Evolutionary conservation across 2,888 invertebrate species (phyloP).

Genomic region (Andrena camellia): DNA sequence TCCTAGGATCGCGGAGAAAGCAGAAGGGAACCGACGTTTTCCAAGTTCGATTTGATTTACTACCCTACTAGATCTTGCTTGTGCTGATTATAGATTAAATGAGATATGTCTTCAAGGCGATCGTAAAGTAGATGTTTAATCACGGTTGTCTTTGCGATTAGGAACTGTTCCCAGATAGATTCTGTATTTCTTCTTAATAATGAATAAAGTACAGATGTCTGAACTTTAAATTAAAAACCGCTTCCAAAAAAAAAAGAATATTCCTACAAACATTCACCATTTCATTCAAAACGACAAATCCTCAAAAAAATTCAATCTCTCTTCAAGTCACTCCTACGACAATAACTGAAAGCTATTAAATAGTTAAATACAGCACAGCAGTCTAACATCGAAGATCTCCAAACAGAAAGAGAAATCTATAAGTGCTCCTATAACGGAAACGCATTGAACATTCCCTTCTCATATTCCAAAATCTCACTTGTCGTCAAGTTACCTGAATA

Average conservation of each 20-base stretch:
- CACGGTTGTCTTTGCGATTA: not conserved
- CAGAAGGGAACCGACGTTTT: slow-evolving; percentile 11
- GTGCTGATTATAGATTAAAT: not conserved
- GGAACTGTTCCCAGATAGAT: not conserved
- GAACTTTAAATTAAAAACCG: too few species aligned
- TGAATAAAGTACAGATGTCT: too few species aligned
- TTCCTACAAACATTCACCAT: not conserved
- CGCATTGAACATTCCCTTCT: not conserved
- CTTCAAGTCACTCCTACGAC: too few species aligned
- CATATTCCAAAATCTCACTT: not conserved
- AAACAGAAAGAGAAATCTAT: not conserved
- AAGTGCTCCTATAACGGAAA: not conserved
- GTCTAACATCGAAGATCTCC: not conserved
- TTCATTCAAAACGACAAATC: too few species aligned
- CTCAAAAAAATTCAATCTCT: too few species aligned
- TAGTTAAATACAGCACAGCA: too few species aligned
- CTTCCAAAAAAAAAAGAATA: not conserved
- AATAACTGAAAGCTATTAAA: too few species aligned
- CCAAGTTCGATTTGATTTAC: slow-evolving; percentile 25
- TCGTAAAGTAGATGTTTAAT: not conserved
- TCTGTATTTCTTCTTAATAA: not conserved
- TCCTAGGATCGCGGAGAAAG: slow-evolving; percentile 45
- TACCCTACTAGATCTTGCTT: not conserved
- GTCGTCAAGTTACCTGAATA: not conserved
- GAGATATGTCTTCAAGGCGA: slow-evolving; percentile 12